These are phyloP conservation scores for Anthophora plumipes DNA, from an alignment of 2,888 invertebrate genomes.

Conservation along the genomic window DNA sequence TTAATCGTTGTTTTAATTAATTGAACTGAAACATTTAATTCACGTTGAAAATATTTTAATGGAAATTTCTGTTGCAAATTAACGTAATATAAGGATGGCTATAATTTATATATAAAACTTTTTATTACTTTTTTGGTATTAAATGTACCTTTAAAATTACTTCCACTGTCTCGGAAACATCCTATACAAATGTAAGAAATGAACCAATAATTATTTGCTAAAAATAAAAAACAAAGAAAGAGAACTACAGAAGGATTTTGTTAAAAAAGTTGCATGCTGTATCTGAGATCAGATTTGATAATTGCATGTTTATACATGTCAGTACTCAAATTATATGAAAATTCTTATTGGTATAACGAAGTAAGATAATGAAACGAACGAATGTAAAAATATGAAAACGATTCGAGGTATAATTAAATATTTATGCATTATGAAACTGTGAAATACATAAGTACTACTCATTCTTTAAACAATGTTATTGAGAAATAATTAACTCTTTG, in stretches of 20 bases:
- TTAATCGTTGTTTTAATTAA: too few species aligned
- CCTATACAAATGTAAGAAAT: neutral
- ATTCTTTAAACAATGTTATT: too few species aligned
- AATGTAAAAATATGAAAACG: neutral
- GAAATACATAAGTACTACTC: too few species aligned
- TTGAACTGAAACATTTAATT: neutral
- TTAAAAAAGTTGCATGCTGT: neutral
- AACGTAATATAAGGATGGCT: too few species aligned
- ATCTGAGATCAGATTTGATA: too few species aligned
- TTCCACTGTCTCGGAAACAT: neutral
- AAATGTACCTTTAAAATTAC: neutral
- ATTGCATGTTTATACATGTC: neutral
- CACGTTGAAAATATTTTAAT: neutral
- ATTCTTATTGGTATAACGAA: neutral
- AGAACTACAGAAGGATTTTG: neutral
- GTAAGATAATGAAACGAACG: neutral
- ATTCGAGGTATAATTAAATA: neutral
- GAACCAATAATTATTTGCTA: conserved; percentile 9
- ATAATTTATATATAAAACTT: neutral
- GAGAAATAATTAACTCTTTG: too few species aligned
- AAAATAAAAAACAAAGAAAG: neutral
- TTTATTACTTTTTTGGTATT: neutral
- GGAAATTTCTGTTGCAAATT: neutral
- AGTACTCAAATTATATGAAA: neutral
- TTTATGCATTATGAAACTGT: neutral